A percentile compares a stretch with the other conserved stretches of the same genome.
Evolutionary conservation across 37 sponge, comb jelly and placozoan genomes (phyloP).

Genomic region (Eunapius fragilis): DNA sequence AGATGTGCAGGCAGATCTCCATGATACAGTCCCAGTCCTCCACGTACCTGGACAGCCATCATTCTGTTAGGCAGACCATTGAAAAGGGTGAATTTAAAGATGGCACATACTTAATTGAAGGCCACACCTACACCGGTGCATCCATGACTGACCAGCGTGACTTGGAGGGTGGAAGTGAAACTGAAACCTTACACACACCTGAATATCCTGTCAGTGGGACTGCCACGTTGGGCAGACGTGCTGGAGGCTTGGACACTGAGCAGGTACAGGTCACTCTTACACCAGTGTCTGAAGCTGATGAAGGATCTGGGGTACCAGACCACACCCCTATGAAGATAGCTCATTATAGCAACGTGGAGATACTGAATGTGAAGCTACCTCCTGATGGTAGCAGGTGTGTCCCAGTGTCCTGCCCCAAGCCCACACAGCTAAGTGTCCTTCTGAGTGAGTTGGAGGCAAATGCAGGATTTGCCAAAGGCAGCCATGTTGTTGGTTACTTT

Average conservation of each 20-base stretch:
- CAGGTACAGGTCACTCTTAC: background rate
- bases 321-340: background rate
- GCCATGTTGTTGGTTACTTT: background rate
- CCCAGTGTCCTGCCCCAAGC: slow-evolving; percentile 45
- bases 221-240: background rate
- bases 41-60: slow-evolving; percentile 40
- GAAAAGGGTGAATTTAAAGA: slow-evolving; percentile 36
- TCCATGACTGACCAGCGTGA: background rate
- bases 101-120: background rate
- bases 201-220: background rate
- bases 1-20: slow-evolving; percentile 65
- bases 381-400: slow-evolving; percentile 9
- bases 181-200: background rate
- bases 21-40: slow-evolving; percentile 34
- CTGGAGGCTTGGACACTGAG: background rate
- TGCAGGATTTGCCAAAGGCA: slow-evolving; percentile 1
- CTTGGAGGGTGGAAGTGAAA: background rate
- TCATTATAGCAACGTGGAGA: background rate
- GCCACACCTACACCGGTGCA: background rate
- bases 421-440: slow-evolving; percentile 18
- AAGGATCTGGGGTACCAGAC: background rate
- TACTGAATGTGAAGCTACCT: background rate
- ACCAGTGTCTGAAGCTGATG: background rate
- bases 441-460: slow-evolving; percentile 55
- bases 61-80: slow-evolving; percentile 32